These are phyloP conservation scores for Pterostichus madidus DNA, from an alignment of 2,888 invertebrate species.

Conservation along the genomic window DNA sequence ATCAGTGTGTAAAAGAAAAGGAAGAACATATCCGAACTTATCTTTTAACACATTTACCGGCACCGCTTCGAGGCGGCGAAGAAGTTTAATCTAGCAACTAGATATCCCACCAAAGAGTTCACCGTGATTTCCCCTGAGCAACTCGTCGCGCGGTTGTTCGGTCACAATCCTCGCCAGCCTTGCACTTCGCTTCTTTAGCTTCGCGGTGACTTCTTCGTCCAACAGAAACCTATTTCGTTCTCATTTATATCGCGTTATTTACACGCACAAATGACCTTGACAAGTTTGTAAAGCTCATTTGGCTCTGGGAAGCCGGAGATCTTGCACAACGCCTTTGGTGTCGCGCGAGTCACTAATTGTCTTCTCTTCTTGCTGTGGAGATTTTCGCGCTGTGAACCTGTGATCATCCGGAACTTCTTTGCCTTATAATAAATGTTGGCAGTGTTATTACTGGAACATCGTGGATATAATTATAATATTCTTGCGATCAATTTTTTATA, in stretches of 20 bases:
- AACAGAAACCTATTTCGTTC: slow-evolving; percentile 58
- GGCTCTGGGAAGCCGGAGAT: slow-evolving; percentile 21
- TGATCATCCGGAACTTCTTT: not conserved
- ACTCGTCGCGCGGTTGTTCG: not conserved
- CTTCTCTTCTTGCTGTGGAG: not conserved
- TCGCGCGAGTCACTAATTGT: not conserved
- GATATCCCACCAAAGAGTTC: slow-evolving; percentile 61
- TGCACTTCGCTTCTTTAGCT: not conserved
- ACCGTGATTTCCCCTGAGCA: slow-evolving; percentile 64
- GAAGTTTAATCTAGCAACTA: slow-evolving; percentile 65
- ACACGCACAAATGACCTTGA: slow-evolving; percentile 53
- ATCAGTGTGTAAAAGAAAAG: slow-evolving; percentile 56
- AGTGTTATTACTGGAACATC: no score
- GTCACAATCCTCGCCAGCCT: not conserved
- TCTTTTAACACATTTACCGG: slow-evolving; percentile 63
- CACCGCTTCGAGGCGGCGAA: slow-evolving; percentile 40
- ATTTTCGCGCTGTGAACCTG: not conserved
- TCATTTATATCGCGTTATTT: slow-evolving; percentile 62
- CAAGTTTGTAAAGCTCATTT: slow-evolving; percentile 54
- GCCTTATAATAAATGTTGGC: not conserved
- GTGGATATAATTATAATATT: no score
- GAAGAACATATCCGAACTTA: slow-evolving; percentile 48
- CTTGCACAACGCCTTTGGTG: not conserved
- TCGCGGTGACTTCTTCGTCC: slow-evolving; percentile 24
- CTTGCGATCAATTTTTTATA: no score